Percentiles rank a stretch among this genome's conserved stretches.
Conservation (phyloP, 2,113 vertebrate genomes). For the Paramisgurnus dabryanus region DNA sequence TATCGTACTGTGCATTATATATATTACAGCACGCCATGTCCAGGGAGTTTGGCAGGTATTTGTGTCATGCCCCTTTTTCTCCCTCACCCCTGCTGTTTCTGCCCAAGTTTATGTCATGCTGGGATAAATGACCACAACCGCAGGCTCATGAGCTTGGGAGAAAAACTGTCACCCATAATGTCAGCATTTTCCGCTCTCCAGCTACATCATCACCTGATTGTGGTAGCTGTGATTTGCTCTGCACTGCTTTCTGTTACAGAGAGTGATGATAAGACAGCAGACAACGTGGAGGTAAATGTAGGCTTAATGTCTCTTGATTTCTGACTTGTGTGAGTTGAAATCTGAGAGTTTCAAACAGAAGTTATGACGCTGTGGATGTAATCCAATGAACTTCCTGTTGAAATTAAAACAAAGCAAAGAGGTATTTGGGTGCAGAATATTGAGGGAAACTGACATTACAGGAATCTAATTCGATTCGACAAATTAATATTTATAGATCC, state of each 20-base stretch:
- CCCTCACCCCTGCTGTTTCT: not conserved
- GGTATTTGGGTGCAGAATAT: too few species aligned
- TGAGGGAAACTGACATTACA: too few species aligned
- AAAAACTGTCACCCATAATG: slow-evolving; percentile 15
- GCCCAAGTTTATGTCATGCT: not conserved
- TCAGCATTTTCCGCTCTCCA: slow-evolving; percentile 30
- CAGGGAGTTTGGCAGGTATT: not conserved
- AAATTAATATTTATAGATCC: too few species aligned
- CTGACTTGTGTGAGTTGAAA: not conserved
- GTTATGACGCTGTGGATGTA: not conserved
- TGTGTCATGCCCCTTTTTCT: not conserved
- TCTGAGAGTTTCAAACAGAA: not conserved
- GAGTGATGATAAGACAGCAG: slow-evolving; percentile 25
- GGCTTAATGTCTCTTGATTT: not conserved
- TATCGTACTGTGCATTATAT: too few species aligned
- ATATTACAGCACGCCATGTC: not conserved
- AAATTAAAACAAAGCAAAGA: not conserved
- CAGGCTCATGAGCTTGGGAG: slow-evolving; percentile 4
- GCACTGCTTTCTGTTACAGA: not conserved
- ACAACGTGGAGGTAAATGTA: not conserved
- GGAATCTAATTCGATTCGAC: too few species aligned
- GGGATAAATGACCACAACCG: slow-evolving; percentile 7
- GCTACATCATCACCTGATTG: slow-evolving; percentile 41
- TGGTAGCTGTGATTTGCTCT: slow-evolving; percentile 23
- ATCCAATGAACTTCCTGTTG: not conserved